These are phyloP conservation scores for Sebastes dallii DNA, from an alignment of 2,797 vertebrate species.

Conservation along the genomic window DNA sequence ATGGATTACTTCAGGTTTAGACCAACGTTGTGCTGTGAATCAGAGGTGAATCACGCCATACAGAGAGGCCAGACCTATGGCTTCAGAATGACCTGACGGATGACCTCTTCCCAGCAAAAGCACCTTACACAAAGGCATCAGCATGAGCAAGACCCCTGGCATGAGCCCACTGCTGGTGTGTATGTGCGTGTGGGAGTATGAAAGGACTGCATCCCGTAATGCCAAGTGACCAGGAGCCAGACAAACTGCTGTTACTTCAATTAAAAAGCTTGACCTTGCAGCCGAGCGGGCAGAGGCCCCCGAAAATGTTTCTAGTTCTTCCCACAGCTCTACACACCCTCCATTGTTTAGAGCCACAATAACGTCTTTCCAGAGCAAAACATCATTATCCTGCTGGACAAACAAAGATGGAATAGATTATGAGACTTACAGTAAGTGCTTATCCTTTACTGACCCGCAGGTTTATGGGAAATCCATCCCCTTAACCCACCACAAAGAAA, in stretches of 20 bases:
- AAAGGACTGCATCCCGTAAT: not conserved
- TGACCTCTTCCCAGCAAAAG: constrained; percentile 37
- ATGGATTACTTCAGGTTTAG: not conserved
- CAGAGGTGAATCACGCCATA: constrained; percentile 46
- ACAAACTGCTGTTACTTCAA: not conserved
- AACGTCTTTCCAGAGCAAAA: constrained; percentile 39
- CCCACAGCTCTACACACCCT: constrained; percentile 29
- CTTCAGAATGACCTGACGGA: constrained; percentile 22
- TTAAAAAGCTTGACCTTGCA: constrained; percentile 12
- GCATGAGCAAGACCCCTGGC: constrained; percentile 45
- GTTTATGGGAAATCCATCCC: constrained; percentile 6
- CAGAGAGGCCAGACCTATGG: not conserved
- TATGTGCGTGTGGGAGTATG: not conserved
- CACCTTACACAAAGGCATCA: constrained; percentile 25
- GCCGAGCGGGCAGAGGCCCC: not conserved
- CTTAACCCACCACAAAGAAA: not conserved
- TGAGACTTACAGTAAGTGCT: constrained; percentile 29
- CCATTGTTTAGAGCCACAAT: constrained; percentile 48
- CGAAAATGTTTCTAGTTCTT: constrained; percentile 6
- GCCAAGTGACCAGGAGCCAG: not conserved
- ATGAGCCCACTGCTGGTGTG: not conserved
- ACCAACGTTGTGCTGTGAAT: constrained; percentile 28
- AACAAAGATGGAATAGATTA: constrained; percentile 35
- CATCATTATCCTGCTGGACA: constrained; percentile 54
- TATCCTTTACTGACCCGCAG: not conserved